Evolutionary conservation across 2,888 invertebrate species (phyloP).

Genomic region (Lepeophtheirus nordmannii): DNA sequence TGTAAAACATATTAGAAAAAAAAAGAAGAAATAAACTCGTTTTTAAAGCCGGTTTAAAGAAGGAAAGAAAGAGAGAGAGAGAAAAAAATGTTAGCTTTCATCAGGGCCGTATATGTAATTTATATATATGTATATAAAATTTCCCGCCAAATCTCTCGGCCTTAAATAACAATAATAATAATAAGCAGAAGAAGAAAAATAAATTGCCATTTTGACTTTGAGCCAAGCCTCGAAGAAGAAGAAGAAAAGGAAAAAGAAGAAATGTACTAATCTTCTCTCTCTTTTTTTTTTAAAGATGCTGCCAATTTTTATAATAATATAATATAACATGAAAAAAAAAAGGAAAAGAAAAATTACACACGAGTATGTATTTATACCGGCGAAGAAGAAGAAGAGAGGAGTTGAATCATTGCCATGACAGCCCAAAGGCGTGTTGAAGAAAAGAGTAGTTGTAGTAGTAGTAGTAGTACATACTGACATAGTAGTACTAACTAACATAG

Average conservation of each 20-base stretch:
- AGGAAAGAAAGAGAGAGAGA: neutral
- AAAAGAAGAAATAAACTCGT: neutral
- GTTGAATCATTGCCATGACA: neutral
- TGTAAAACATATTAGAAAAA: too few relatives aligned
- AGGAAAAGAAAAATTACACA: neutral
- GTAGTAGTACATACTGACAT: neutral
- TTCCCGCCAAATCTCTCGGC: slow-evolving; percentile 3
- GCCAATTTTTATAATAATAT: neutral
- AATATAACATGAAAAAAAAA: neutral
- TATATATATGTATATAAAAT: neutral
- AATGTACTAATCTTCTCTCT: too few relatives aligned
- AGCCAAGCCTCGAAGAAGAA: neutral
- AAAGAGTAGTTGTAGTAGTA: neutral
- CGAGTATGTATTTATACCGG: neutral
- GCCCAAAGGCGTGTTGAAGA: neutral
- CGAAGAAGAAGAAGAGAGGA: neutral
- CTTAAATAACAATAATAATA: neutral
- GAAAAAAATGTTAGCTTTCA: neutral
- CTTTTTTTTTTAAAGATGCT: neutral
- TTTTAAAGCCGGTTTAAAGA: slow-evolving; percentile 4
- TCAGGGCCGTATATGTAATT: neutral
- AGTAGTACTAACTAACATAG: too few relatives aligned
- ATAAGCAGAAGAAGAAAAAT: too few relatives aligned
- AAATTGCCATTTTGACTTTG: slow-evolving; percentile 3
- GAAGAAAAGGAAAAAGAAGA: neutral